Percentiles rank a stretch among this genome's conserved stretches.
Evolutionary conservation across 2,888 invertebrate species (phyloP).

Genomic region (Lysandra coridon): DNA sequence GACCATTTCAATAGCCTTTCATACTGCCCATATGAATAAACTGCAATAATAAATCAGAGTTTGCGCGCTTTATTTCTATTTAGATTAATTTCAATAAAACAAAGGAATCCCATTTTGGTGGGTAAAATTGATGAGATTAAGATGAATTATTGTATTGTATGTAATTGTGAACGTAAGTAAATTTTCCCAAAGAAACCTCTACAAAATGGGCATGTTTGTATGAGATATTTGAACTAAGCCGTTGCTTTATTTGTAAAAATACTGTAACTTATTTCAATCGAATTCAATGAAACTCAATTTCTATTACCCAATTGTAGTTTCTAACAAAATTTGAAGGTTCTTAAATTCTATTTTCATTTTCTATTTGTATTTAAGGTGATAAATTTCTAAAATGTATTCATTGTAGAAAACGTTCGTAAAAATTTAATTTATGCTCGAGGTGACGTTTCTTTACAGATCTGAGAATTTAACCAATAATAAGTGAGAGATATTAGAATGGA

Average conservation of each 20-base stretch:
- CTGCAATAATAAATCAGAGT: no score
- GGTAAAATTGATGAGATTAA: no score
- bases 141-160: no score
- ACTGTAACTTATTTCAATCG: neutral
- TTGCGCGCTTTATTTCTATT: no score
- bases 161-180: no score
- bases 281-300: neutral
- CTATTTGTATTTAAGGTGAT: neutral
- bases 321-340: neutral
- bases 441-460: conserved; percentile 2
- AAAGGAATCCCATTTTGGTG: no score
- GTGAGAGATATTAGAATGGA: neutral
- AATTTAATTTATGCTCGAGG: neutral
- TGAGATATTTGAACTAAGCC: neutral
- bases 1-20: no score
- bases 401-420: neutral
- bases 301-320: neutral
- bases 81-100: no score
- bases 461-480: neutral
- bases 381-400: neutral
- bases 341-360: neutral
- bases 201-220: neutral
- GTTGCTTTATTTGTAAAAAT: no score
- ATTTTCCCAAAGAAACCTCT: no score
- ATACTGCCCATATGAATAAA: no score